These are phyloP conservation scores for rat (Rattus norvegicus) DNA, from an alignment of 2,113 vertebrate species.

Conservation along the genomic window GRCr8 NC_086031.1:72674001-72674500, in stretches of 20 bases:
- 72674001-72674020: no score
- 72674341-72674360: background rate
- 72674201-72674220: background rate
- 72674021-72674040: background rate
- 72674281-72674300: slow-evolving; percentile 2
- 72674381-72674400: background rate
- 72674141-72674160: background rate
- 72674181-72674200: background rate
- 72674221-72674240: slow-evolving; percentile 6
- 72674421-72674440: background rate
- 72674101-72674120: background rate
- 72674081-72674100: background rate
- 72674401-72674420: background rate
- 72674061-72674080: background rate
- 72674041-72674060: background rate
- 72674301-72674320: background rate
- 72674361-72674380: background rate
- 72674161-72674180: background rate
- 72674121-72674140: background rate
- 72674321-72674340: background rate
- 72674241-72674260: slow-evolving; percentile 9
- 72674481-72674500: background rate
- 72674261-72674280: background rate
- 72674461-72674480: background rate
- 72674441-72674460: background rate